Base-by-base conservation (phyloP, 2,888 invertebrate genomes). In the Tyria jacobaeae region DNA sequence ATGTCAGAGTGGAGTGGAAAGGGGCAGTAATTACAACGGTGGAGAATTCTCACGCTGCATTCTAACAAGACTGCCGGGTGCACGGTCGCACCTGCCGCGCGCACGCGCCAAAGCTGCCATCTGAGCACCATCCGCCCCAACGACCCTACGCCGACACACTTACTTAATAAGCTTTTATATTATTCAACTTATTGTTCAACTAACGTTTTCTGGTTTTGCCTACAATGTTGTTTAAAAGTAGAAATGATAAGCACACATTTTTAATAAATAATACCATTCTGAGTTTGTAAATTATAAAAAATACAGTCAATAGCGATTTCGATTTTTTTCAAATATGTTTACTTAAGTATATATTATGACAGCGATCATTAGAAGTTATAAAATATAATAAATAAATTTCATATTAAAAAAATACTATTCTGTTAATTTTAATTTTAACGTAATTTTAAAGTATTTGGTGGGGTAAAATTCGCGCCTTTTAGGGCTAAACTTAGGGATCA, bases 61-160 rank as follows among this genome's bases (percentile, higher is more conserved):
- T 80, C 80, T 85, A 85, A 84, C 85, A 79, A 83, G 85, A 80
- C 67, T 66, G 89, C 90, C 91, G 89, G 92, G 85, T 91, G 92
- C 88, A 83, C 84, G 54, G 62, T 80, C 83, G 86, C 93, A 93
- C 92, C 92, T 91, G 91, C 87, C 84, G 25, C 35, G 57, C 62
- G 76, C 76, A 73, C 76, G 77, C 71, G 75, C 74, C 76, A 5
- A 21, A 21, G 68, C 75, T 78, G 80, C 82, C 81, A 73, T 66
- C 60, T 72, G 56, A 63, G 21, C 68, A 73, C 72, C 75, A 71
- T 75, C 80, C 72, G 63, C 71, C 78, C 81, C 27, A 21, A 17
- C 64, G 51, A 47, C 53, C 34, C 58, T 54, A 37, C 35, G 6
- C 9, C 47, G n/a, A 37, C 37, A 53, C 41, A 31, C 31, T 47